phyloP scores from a whole-genome alignment of 2,888 invertebrate genomes.

The Spisula solida region DNA sequence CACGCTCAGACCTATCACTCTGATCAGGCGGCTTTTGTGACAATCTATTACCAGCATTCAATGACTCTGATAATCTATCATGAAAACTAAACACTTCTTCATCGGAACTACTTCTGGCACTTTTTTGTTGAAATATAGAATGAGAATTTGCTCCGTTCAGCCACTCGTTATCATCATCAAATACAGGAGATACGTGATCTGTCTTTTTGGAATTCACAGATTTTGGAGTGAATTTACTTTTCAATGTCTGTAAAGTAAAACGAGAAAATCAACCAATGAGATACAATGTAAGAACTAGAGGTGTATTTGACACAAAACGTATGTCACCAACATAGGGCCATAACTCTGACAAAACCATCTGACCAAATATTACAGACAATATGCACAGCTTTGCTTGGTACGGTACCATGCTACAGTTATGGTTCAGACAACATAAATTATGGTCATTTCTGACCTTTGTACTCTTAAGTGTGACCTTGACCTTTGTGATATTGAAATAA shows the following conservation, averaged over 20 bases:
- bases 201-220: conserved; percentile 51
- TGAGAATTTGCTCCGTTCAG: conserved; percentile 71
- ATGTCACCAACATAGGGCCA: too few relatives aligned
- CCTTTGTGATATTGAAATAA: too few relatives aligned
- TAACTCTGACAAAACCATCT: too few relatives aligned
- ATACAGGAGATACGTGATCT: background rate
- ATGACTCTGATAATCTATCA: conserved; percentile 61
- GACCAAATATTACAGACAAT: too few relatives aligned
- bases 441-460: too few relatives aligned
- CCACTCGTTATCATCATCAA: conserved; percentile 65
- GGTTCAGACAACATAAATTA: too few relatives aligned
- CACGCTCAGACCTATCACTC: conserved; percentile 51
- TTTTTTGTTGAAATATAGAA: conserved; percentile 80
- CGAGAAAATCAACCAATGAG: too few relatives aligned
- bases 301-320: too few relatives aligned
- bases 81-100: conserved; percentile 71
- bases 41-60: conserved; percentile 47
- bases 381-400: too few relatives aligned
- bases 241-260: conserved; percentile 52
- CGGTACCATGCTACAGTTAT: too few relatives aligned
- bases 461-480: too few relatives aligned
- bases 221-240: conserved; percentile 61
- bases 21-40: conserved; percentile 43
- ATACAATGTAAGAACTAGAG: too few relatives aligned
- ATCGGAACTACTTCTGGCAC: conserved; percentile 79